These are phyloP conservation scores for Stenotaenia linearis DNA, from an alignment of 2,888 invertebrate genomes.

Conservation along the genomic window DNA sequence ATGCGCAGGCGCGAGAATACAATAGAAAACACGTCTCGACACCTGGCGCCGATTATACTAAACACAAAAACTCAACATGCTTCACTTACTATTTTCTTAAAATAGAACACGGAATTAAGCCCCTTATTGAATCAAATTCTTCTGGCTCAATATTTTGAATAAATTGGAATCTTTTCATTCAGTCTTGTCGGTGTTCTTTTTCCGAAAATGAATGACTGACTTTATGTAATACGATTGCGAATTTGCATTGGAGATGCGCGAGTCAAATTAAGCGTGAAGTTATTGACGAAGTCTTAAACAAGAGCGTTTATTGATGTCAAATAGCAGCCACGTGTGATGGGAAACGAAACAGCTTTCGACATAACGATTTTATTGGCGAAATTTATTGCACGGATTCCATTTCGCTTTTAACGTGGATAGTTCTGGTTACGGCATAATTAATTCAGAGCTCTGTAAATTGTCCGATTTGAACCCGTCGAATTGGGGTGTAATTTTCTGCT, in stretches of 20 bases:
- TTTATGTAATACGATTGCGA: background rate
- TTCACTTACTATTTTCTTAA: background rate
- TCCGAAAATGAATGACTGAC: background rate
- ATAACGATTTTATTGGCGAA: slow-evolving; percentile 24
- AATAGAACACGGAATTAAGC: background rate
- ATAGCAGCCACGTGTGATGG: slow-evolving; percentile 8
- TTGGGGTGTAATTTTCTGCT: background rate
- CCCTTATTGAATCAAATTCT: background rate
- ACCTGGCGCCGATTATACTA: no score
- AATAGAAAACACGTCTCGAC: no score
- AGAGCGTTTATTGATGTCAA: slow-evolving; percentile 3
- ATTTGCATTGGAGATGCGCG: background rate
- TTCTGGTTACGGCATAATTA: slow-evolving; percentile 14
- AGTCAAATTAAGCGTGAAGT: slow-evolving; percentile 7
- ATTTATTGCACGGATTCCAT: slow-evolving; percentile 3
- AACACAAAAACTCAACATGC: no score
- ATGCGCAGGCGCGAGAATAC: no score
- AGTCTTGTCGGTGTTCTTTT: background rate
- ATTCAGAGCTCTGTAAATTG: slow-evolving; percentile 7
- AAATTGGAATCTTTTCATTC: background rate
- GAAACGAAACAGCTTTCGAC: slow-evolving; percentile 3
- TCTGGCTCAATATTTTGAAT: background rate
- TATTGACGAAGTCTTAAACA: slow-evolving; percentile 2
- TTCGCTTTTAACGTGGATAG: background rate
- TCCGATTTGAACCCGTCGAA: background rate